Base-by-base conservation (phyloP, 2,888 invertebrate species). In the Apodemia duryi region DNA sequence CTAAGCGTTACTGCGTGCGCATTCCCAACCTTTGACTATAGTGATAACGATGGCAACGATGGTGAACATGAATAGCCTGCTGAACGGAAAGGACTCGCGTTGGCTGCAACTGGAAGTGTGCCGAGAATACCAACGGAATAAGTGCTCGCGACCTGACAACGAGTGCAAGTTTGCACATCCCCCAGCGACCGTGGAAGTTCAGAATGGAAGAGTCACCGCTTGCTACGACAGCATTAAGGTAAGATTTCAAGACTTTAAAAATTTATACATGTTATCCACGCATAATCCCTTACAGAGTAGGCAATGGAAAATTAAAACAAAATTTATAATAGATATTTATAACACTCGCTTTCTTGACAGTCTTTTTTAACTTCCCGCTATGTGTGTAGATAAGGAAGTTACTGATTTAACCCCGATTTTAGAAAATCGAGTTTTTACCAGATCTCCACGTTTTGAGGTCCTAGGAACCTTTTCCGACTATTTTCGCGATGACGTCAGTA, bases 151-250 rank as follows among this genome's bases (percentile, higher is more conserved):
- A 86, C 97, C 98, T 74, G 99, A 99, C 93, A 97, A 98, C 87
- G 99, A 99, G 93, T 99, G 99, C 96, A 99, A 99, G 95, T 99
- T 99, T 92, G 99, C 99, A 76, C 99, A 99, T 94, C 99, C 99
- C 72, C 99, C 99, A 75, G 96, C 98, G 81, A 99, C 99, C 92
- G 99, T 99, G 82, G 99, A 99, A 93, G 98, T 99, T 84, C 99
- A 99, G 94, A 99, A 99, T 93, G 99, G 99, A 88, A 95, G 99
- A 84, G 99, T 99, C 85, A 99, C 99, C 82, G 99, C 99, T 82
- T 99, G 99, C 95, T 99, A 99, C 95, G 99, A 99, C 94, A 99
- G 98, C 93, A 99, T 99, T 93, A 99, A 99, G 98, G 99, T 99
- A 93, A 94, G 95, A 86, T 66, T 51, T 3, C 3, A 7, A 9